Base-by-base conservation (phyloP, 1,140 invertebrate species). In the Sinonovacula constricta region DNA sequence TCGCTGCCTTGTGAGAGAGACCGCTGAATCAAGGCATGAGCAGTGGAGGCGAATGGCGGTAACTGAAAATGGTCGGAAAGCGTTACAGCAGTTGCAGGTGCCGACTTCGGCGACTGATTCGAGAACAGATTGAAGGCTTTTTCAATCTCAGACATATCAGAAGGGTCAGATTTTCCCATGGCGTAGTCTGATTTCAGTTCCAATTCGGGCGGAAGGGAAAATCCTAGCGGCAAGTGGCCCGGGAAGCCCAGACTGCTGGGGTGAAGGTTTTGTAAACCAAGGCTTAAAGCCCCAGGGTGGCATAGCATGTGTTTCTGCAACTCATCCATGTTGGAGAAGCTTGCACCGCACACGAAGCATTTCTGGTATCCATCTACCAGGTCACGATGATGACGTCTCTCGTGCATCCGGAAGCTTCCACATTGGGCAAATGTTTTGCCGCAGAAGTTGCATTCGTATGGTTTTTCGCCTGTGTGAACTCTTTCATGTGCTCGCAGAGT, bases 401-500 rank as follows among this genome's bases (percentile, higher is more conserved):
- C 86, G 62, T 87, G 86, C 84, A 87, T 87, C 54, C 84, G 65
- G 77, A 80, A 87, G 59, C 84, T 86, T 14, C 86, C 86, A 49
- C 84, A 85, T 70, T 87, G 85, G 3, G 85, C 85, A 71, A 88
- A 88, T 4, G 83, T 83, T 54, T 83, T 79, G 1, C 86, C 87
- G 67, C 86, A 87, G 24, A 78, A 77, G 51, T 81, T 82, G 60
- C 87, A 88, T 49, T 83, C 78, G 67, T 87, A 87, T 0, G 86
- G 87, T 62, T 87, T 88, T 65, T 88, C 87, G n/a, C 83, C 85
- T 15, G 83, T 86, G 68, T 88, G 87, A 45, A 86, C 82, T 14
- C 86, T 62, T 69, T 87, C 86, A 57, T 87, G 86, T 18, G 85
- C 84, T 30, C 83, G 79, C 51, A 87, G 81, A 0, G 83, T 87